Conservation (phyloP, 2,797 vertebrate genomes). For the Muscicapa comitata region DNA sequence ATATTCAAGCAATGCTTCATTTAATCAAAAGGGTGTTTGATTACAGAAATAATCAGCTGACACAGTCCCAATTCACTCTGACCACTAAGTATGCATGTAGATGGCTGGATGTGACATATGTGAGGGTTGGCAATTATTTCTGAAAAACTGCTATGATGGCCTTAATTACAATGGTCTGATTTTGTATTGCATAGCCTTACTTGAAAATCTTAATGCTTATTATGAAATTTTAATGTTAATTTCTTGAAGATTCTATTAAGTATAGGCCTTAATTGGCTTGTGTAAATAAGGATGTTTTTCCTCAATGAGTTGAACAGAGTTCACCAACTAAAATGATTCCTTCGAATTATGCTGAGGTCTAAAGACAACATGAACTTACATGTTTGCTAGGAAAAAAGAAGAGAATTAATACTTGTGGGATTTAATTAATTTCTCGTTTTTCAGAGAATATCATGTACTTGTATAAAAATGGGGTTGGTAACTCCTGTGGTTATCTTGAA, state of each 20-base stretch:
- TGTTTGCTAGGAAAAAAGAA: not conserved
- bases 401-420: not conserved
- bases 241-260: not conserved
- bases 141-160: not conserved
- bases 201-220: not conserved
- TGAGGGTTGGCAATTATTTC: not conserved
- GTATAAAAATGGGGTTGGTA: not conserved
- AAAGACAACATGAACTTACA: not conserved
- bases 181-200: not conserved
- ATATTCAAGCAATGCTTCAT: not conserved
- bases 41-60: conserved; percentile 36
- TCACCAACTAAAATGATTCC: not conserved
- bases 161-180: not conserved
- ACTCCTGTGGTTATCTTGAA: not conserved
- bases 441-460: not conserved
- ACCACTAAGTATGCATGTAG: not conserved
- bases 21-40: conserved; percentile 29
- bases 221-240: not conserved
- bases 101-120: not conserved
- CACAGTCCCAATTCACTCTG: not conserved
- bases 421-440: conserved; percentile 27
- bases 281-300: not conserved
- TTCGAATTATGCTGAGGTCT: not conserved
- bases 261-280: not conserved
- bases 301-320: not conserved